phyloP scores from a whole-genome alignment of 2,113 vertebrate species.

The Scytalopus superciliaris region DNA sequence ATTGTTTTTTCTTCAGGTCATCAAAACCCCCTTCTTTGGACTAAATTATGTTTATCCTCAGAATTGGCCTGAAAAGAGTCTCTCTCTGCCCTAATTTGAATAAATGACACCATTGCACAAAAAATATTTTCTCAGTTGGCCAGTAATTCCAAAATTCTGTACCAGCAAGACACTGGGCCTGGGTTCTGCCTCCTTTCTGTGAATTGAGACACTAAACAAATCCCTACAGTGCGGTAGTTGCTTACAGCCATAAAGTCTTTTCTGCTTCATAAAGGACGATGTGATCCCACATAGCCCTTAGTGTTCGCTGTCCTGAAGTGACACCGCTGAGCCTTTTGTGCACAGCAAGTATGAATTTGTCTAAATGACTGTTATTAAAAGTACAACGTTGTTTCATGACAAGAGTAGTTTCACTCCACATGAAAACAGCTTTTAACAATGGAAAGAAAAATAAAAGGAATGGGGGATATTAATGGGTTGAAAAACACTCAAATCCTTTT shows the following conservation, averaged over 20 bases:
- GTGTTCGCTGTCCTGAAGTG: not conserved
- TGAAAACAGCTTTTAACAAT: not conserved
- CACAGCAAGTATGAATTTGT: conserved; percentile 1
- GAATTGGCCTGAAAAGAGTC: not conserved
- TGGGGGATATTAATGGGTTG: not conserved
- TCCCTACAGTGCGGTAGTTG: not conserved
- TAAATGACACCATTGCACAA: not conserved
- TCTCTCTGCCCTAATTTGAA: not conserved
- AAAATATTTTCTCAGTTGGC: not conserved
- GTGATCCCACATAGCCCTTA: not conserved
- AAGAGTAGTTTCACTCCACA: not conserved
- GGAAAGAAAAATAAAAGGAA: not conserved
- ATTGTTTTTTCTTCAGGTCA: not conserved
- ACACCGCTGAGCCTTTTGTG: not conserved
- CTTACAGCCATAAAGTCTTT: not conserved
- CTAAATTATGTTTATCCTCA: not conserved
- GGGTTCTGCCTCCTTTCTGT: not conserved
- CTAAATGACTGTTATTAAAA: conserved; percentile 34
- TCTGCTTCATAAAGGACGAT: not conserved
- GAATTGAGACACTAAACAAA: not conserved
- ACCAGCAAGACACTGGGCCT: not conserved
- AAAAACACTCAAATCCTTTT: not conserved
- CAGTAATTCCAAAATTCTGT: not conserved
- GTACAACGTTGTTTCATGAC: not conserved
- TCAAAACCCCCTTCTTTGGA: not conserved